Base-by-base conservation (phyloP, 2,113 vertebrate genomes). In the Grus americana region DNA sequence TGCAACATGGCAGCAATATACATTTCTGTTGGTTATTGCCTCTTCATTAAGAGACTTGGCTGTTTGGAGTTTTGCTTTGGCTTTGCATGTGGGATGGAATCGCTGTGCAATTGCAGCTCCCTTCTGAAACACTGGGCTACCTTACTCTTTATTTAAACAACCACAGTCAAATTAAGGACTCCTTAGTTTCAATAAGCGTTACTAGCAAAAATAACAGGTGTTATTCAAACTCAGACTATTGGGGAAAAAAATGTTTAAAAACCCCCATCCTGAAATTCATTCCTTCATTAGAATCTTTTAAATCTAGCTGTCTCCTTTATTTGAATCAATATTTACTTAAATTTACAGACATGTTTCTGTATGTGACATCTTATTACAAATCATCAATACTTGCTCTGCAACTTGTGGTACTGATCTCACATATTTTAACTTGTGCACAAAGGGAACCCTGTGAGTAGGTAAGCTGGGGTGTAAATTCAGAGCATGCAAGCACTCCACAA, bases 321-420 rank as follows among this genome's bases (percentile, higher is more conserved):
- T 76, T 76, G 42, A 54, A 50, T 67, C 18, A 23, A 27, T 86
- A 76, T 58, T 91, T 68, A 38, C 23, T 57, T 29, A 59, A 47
- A 47, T 58, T 85, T 63, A 7, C 16, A 79, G 9, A 12, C 20
- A 12, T 32, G 10, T 68, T 65, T 80, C 49, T 68, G 4, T 40
- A 23, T n/a, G 13, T 40, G 66, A 23, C 38, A 29, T 14, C 3
- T 55, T 49, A 34, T 34, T 75, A 72, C 7, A 57, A 73, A 61
- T 7, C 4, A 65, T 10, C 18, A 66, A 46, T 76, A 72, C 12
- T 6, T 57, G 6, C 49, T 30, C 30, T 26, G 5, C 0, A 0
- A 20, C 32, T 75, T 87, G 40, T 27, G 52, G n/a, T 29, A 5
- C 55, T 34, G 16, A 57, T 55, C 50, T 85, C 66, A 55, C 8